These are phyloP conservation scores for Drosophila conformis DNA, from an alignment of 2,888 invertebrate genomes.

Conservation along the genomic window DNA sequence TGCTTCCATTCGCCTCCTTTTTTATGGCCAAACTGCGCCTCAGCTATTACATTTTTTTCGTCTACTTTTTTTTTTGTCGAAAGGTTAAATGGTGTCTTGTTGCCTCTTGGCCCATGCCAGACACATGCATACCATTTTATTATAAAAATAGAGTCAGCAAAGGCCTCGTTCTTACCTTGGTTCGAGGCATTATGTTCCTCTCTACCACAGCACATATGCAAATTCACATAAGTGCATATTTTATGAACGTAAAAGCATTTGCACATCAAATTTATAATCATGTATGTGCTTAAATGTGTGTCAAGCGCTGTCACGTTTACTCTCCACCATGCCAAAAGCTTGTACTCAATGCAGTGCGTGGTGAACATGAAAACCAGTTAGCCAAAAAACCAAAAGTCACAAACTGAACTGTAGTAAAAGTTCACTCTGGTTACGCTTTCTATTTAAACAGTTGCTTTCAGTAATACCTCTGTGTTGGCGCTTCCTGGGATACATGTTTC, in stretches of 20 bases:
- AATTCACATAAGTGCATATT: neutral
- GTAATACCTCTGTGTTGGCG: neutral
- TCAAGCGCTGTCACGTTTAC: conserved; percentile 5
- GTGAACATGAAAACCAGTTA: conserved; percentile 7
- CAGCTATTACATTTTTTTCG: conserved; percentile 5
- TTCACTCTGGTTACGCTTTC: neutral
- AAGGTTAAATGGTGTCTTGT: conserved; percentile 46
- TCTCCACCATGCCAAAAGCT: neutral
- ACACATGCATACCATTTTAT: conserved; percentile 2
- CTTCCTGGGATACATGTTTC: neutral
- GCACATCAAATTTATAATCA: neutral
- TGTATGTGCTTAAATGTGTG: conserved; percentile 5
- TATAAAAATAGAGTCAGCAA: conserved; percentile 37
- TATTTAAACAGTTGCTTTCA: neutral
- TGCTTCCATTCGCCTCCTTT: conserved; percentile 26
- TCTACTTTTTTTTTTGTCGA: neutral
- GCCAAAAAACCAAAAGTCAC: neutral
- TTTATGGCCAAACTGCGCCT: conserved; percentile 32
- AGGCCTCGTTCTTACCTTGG: conserved; percentile 47
- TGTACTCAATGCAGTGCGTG: conserved; percentile 20
- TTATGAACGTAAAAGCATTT: neutral
- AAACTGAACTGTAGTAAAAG: conserved; percentile 4
- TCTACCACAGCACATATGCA: neutral
- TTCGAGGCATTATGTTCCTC: neutral
- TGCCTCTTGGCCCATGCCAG: conserved; percentile 38